phyloP scores from a whole-genome alignment of 2,113 vertebrate genomes.

The cattle (Bos taurus) region ARS-UCD2.0 NC_037340.1:2784001-2784500 shows the following conservation, averaged over 20 bases:
- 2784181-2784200: neutral
- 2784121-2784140: neutral
- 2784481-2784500: neutral
- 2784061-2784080: neutral
- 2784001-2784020: neutral
- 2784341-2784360: neutral
- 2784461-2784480: neutral
- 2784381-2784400: neutral
- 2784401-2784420: neutral
- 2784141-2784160: neutral
- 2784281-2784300: neutral
- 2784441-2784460: neutral
- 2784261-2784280: neutral
- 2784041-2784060: neutral
- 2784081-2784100: neutral
- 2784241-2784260: neutral
- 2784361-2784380: neutral
- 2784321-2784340: neutral
- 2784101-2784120: neutral
- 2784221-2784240: neutral
- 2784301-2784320: neutral
- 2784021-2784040: neutral
- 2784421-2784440: neutral
- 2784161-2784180: neutral
- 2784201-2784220: neutral